A percentile compares a stretch with the other conserved stretches of the same genome.
Evolutionary conservation across 2,888 invertebrate species (phyloP).

Genomic region (Salpingus planirostris): DNA sequence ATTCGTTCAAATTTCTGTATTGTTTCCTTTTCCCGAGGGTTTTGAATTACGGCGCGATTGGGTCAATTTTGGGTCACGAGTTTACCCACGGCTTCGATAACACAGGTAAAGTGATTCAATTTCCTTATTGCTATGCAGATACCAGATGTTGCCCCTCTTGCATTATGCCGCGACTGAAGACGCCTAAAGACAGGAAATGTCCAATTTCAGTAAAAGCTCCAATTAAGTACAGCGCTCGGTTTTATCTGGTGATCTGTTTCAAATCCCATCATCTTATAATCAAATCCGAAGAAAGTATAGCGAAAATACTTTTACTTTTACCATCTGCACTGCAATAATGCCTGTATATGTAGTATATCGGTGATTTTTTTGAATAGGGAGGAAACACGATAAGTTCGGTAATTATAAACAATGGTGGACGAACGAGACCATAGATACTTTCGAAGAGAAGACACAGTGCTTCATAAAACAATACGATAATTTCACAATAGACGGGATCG

Average conservation of each 20-base stretch:
- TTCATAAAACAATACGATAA: conserved; percentile 76
- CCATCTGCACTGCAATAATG: too few species aligned
- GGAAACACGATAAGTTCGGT: conserved; percentile 77
- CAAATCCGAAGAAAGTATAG: too few species aligned
- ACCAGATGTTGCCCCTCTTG: too few species aligned
- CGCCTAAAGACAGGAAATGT: too few species aligned
- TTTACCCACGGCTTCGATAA: conserved; percentile 53
- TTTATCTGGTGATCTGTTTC: too few species aligned
- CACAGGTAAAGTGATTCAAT: conserved; percentile 40
- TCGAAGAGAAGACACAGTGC: conserved; percentile 68
- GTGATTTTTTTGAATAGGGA: conserved; percentile 49
- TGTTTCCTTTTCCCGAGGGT: conserved; percentile 47
- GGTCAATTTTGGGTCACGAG: conserved; percentile 70
- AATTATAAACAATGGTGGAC: conserved; percentile 89
- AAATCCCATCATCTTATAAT: too few species aligned
- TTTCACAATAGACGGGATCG: conserved; percentile 56
- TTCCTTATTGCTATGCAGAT: too few species aligned
- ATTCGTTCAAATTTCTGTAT: conserved; percentile 7
- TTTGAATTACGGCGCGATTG: conserved; percentile 74
- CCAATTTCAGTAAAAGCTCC: too few species aligned
- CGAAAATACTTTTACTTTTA: too few species aligned
- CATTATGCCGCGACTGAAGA: too few species aligned
- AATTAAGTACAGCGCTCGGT: too few species aligned
- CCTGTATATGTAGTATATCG: too few species aligned
- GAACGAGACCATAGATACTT: conserved; percentile 63